Conservation (phyloP, 2,797 vertebrate genomes). For the Rhyacichthys aspro region DNA sequence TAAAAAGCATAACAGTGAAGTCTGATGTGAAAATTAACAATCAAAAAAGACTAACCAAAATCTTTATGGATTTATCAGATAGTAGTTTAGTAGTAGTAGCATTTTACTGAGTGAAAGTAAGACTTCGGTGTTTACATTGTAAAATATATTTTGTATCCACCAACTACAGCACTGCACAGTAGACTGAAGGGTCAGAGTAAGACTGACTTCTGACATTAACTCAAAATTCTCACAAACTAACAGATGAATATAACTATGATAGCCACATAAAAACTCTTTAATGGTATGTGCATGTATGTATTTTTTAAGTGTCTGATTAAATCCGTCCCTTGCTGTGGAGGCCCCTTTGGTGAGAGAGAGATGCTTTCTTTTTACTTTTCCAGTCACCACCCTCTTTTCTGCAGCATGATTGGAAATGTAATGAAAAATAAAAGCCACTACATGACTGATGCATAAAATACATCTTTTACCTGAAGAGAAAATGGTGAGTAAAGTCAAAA, state of each 20-base stretch:
- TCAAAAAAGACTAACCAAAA: too few relatives aligned
- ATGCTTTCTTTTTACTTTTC: conserved; percentile 55
- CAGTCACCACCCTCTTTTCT: conserved; percentile 4
- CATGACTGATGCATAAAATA: too few relatives aligned
- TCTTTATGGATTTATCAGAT: too few relatives aligned
- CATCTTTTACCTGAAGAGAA: too few relatives aligned
- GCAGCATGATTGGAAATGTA: neutral
- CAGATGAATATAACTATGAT: too few relatives aligned
- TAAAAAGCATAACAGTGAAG: conserved; percentile 8
- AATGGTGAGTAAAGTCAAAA: too few relatives aligned
- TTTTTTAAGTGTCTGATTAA: conserved; percentile 73
- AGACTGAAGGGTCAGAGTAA: neutral
- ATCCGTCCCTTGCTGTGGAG: conserved; percentile 45
- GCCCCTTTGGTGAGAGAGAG: conserved; percentile 57
- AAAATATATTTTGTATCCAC: neutral
- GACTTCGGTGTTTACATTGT: too few relatives aligned
- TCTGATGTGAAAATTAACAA: neutral
- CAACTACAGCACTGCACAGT: neutral
- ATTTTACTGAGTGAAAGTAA: too few relatives aligned
- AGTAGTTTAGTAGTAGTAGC: too few relatives aligned
- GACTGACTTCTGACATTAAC: neutral
- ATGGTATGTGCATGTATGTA: conserved; percentile 45
- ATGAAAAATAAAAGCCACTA: too few relatives aligned
- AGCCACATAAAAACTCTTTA: conserved; percentile 11
- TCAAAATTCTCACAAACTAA: neutral